Conservation (phyloP, 2,113 vertebrate genomes). For the Cryptomyrus ogoouensis region DNA sequence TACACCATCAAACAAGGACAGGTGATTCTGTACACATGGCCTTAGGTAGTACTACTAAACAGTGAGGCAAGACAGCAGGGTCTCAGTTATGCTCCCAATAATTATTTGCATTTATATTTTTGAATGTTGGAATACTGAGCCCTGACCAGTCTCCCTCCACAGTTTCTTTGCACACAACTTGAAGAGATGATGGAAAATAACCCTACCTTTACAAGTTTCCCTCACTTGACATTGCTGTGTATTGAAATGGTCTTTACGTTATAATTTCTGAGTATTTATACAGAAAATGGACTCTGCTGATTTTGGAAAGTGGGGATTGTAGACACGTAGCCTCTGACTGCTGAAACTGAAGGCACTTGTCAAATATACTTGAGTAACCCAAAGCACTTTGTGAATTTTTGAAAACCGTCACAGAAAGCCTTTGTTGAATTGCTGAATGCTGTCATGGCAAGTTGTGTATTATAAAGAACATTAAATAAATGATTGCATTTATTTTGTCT, state of each 20-base stretch:
- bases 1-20: neutral
- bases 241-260: neutral
- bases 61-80: neutral
- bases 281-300: conserved; percentile 25
- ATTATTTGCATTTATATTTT: neutral
- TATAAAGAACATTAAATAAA: conserved; percentile 45
- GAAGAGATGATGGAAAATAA: neutral
- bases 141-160: neutral
- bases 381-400: conserved; percentile 28
- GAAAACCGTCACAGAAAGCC: conserved; percentile 18
- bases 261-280: conserved; percentile 4
- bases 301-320: conserved; percentile 22
- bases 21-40: conserved; percentile 23
- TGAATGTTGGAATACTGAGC: neutral
- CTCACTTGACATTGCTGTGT: neutral
- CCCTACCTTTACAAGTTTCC: neutral
- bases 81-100: neutral
- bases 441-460: neutral
- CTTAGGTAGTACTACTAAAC: neutral
- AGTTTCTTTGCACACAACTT: conserved; percentile 12
- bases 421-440: conserved; percentile 21
- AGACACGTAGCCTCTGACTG: conserved; percentile 21
- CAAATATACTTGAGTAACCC: conserved; percentile 37
- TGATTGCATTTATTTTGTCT: conserved; percentile 43
- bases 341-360: conserved; percentile 40